phyloP scores from a whole-genome alignment of 1,140 invertebrate species.

The Cryptotermes secundus region DNA sequence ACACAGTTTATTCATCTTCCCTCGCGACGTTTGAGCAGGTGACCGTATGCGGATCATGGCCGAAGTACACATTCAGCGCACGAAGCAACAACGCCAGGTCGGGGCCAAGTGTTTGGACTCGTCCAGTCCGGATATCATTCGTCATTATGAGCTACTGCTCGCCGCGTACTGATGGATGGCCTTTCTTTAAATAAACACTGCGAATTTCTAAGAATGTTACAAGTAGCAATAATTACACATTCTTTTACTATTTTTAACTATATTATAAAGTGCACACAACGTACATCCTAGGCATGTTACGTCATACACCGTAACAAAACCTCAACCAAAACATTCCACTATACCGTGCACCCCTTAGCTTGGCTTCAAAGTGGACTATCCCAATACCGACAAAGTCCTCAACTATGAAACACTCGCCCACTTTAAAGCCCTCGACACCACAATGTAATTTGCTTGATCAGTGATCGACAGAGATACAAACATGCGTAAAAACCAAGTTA shows the following conservation, averaged over 20 bases:
- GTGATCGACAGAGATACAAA: too few species aligned
- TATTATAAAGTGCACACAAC: neutral
- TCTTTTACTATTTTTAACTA: conserved; percentile 5
- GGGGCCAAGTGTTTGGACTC: neutral
- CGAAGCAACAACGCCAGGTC: neutral
- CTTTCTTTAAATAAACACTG: neutral
- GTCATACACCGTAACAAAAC: conserved; percentile 8
- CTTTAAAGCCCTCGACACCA: neutral
- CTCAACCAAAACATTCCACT: neutral
- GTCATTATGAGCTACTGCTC: neutral
- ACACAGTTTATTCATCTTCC: conserved; percentile 21
- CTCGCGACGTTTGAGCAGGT: conserved; percentile 30
- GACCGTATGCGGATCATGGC: conserved; percentile 31
- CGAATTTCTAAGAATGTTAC: neutral
- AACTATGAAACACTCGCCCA: neutral
- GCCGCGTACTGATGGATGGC: neutral
- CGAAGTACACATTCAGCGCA: conserved; percentile 25
- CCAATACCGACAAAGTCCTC: neutral
- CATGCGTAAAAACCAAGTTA: too few species aligned
- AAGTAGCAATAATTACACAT: neutral
- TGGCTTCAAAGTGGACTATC: neutral
- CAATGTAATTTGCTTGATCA: neutral
- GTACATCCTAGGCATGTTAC: neutral
- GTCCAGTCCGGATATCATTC: conserved; percentile 13
- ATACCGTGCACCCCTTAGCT: neutral